Evolutionary conservation across 2,888 invertebrate genomes (phyloP).

Genomic region (Acronicta aceris): DNA sequence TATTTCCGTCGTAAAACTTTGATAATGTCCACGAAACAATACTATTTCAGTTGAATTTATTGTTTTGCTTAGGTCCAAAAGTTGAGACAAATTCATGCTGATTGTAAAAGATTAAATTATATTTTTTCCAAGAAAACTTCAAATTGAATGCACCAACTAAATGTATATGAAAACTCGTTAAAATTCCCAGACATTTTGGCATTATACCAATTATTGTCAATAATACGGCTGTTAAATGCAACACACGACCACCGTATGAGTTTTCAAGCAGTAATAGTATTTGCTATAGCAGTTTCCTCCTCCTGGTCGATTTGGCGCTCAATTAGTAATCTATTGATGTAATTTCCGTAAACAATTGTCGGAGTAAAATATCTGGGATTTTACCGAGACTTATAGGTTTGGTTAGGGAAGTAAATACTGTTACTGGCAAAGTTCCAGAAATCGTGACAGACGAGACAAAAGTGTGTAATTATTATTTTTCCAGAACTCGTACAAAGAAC

Average conservation of each 20-base stretch:
- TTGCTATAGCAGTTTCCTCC: conserved; percentile 35
- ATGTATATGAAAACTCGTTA: conserved; percentile 59
- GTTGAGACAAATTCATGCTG: conserved; percentile 18
- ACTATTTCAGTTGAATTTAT: conserved; percentile 1
- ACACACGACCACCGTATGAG: conserved; percentile 39
- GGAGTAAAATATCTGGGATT: conserved; percentile 35
- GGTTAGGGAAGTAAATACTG: conserved; percentile 39
- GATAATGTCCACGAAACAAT: neutral
- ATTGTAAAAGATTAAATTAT: conserved; percentile 27
- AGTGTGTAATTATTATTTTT: conserved; percentile 46
- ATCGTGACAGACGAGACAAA: conserved; percentile 52
- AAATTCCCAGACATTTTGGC: conserved; percentile 73
- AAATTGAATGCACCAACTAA: conserved; percentile 39
- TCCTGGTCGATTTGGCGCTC: conserved; percentile 30
- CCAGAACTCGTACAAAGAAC: conserved; percentile 35
- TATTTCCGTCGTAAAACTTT: neutral
- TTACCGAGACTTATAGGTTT: conserved; percentile 17
- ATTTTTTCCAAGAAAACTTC: conserved; percentile 35
- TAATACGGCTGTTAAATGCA: conserved; percentile 50
- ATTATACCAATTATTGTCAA: conserved; percentile 63
- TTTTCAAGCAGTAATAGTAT: conserved; percentile 39
- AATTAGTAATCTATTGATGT: conserved; percentile 52
- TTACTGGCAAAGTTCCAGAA: conserved; percentile 53
- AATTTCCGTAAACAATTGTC: conserved; percentile 57
- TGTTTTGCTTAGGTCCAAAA: conserved; percentile 8